These are phyloP conservation scores for Drosophila asahinai DNA, from an alignment of 1,140 invertebrate species.

Conservation along the genomic window DNA sequence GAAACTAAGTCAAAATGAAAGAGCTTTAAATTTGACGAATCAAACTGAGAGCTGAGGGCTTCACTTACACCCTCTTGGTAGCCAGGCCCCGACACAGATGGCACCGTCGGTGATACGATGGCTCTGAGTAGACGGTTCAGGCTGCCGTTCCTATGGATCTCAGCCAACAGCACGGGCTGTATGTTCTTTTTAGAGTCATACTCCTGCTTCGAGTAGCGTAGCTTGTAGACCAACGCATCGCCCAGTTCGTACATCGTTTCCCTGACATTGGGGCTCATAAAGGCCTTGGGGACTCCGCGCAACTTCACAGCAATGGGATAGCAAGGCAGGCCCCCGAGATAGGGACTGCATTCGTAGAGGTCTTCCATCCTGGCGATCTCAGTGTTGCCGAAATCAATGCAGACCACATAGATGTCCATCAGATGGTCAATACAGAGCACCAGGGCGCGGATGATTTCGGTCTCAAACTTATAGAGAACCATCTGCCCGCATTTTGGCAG, in stretches of 20 bases:
- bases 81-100: constrained; percentile 22
- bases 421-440: constrained; percentile 59
- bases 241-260: constrained; percentile 58
- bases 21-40: not conserved
- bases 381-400: constrained; percentile 73
- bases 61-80: constrained; percentile 49
- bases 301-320: constrained; percentile 67
- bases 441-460: constrained; percentile 59
- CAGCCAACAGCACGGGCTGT: constrained; percentile 55
- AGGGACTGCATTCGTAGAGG: constrained; percentile 52
- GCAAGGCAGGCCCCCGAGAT: constrained; percentile 43
- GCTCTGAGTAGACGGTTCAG: constrained; percentile 66
- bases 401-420: constrained; percentile 59
- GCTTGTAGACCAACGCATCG: constrained; percentile 34
- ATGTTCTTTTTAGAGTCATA: constrained; percentile 42
- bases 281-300: constrained; percentile 56
- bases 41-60: no score
- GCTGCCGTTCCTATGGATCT: constrained; percentile 46
- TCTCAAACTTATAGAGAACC: constrained; percentile 56
- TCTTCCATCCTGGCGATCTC: constrained; percentile 49
- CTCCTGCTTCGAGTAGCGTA: constrained; percentile 53
- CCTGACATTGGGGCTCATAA: constrained; percentile 53
- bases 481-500: constrained; percentile 62
- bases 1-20: constrained; percentile 44
- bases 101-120: constrained; percentile 51